Conservation (phyloP, 2,888 invertebrate species). For the Heliconius sara region DNA sequence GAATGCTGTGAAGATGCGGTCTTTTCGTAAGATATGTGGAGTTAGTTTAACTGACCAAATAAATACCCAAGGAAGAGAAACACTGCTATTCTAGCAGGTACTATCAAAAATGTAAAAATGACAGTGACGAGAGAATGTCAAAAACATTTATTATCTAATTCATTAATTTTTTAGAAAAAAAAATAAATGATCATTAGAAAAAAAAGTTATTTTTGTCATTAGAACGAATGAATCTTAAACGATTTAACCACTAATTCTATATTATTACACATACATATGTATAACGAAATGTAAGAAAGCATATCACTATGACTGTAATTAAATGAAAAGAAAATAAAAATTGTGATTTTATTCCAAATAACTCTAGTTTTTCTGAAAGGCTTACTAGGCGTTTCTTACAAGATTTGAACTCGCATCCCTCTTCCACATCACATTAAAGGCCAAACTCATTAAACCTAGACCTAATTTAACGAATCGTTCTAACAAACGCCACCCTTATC, state of each 20-base stretch:
- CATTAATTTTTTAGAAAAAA: constrained; percentile 42
- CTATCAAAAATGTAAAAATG: too few species aligned
- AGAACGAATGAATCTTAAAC: neutral
- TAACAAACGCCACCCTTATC: neutral
- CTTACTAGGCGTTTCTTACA: neutral
- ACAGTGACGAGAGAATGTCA: too few species aligned
- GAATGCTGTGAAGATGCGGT: too few species aligned
- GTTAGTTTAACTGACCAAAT: neutral
- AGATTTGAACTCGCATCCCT: neutral
- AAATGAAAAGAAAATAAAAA: neutral
- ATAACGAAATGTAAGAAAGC: neutral
- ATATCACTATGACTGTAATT: neutral
- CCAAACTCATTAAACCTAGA: neutral
- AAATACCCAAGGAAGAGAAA: neutral
- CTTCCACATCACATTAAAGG: neutral
- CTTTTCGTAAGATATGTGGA: too few species aligned
- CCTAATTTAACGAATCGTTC: neutral
- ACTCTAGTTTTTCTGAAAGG: neutral
- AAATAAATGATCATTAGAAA: constrained; percentile 38
- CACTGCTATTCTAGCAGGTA: neutral
- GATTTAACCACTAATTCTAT: neutral
- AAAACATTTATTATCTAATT: constrained; percentile 17
- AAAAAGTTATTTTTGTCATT: neutral
- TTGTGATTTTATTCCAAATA: neutral
- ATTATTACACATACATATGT: neutral